These are phyloP conservation scores for Otolemur garnettii DNA, from an alignment of 2,113 vertebrate species.

Conservation along the genomic window DNA sequence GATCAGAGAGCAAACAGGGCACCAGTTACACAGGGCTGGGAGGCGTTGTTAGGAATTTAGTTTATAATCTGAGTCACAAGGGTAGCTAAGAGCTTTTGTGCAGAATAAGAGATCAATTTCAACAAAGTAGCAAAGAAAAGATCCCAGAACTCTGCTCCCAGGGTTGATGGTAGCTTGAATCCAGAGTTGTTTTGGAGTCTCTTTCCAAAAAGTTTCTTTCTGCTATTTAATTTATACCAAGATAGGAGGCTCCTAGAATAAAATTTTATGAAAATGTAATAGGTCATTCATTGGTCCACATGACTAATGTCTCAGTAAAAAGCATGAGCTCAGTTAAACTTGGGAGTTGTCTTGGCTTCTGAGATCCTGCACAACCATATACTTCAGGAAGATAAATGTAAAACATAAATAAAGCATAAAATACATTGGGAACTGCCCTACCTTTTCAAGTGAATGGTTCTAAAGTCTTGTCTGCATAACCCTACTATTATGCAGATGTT, in stretches of 20 bases:
- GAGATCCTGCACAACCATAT: background rate
- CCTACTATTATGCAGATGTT: background rate
- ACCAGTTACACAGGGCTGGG: background rate
- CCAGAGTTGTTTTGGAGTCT: constrained; percentile 4
- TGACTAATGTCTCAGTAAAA: constrained; percentile 18
- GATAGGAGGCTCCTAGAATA: background rate
- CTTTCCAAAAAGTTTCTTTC: background rate
- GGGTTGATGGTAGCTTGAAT: constrained; percentile 53
- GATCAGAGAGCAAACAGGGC: too few species aligned
- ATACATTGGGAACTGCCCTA: background rate
- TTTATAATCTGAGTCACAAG: constrained; percentile 55
- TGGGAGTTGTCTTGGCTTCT: background rate
- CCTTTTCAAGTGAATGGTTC: background rate
- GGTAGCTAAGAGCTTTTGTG: constrained; percentile 7
- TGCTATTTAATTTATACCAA: constrained; percentile 53
- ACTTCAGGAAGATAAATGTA: constrained; percentile 4
- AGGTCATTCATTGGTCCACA: background rate
- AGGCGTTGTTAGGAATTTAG: background rate
- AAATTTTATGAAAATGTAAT: background rate
- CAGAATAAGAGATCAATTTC: constrained; percentile 57
- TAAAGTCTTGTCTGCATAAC: background rate
- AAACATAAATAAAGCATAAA: background rate
- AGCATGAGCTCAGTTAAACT: constrained; percentile 24
- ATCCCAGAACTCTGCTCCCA: constrained; percentile 49
- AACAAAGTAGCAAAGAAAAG: constrained; percentile 69